Percentiles rank a stretch among this genome's conserved stretches.
phyloP scores from a whole-genome alignment of 2,888 invertebrate genomes.

The Ectemnius continuus region DNA sequence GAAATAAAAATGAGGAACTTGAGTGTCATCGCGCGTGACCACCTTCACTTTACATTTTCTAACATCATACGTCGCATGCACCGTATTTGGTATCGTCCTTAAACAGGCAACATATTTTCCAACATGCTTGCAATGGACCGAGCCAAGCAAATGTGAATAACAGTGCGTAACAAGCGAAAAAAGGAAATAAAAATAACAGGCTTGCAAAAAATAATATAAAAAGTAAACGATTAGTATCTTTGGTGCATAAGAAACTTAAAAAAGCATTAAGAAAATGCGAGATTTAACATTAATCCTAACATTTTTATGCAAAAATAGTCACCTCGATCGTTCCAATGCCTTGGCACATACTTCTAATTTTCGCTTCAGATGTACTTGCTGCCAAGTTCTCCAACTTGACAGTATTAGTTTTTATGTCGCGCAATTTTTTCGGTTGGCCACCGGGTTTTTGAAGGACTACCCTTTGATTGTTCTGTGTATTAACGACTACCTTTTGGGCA shows the following conservation, averaged over 20 bases:
- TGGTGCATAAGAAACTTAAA: neutral
- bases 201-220: neutral
- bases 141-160: neutral
- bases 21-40: too few relatives aligned
- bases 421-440: constrained; percentile 48
- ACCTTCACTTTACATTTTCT: too few relatives aligned
- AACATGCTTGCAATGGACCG: neutral
- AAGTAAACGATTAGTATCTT: neutral
- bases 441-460: constrained; percentile 63
- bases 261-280: neutral
- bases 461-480: constrained; percentile 62
- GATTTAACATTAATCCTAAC: constrained; percentile 1
- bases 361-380: constrained; percentile 78
- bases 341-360: constrained; percentile 79
- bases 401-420: constrained; percentile 73
- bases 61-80: too few relatives aligned
- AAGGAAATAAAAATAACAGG: neutral
- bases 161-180: neutral
- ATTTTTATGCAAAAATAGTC: constrained; percentile 70
- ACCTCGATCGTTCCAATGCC: constrained; percentile 79
- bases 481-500: constrained; percentile 55
- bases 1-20: too few relatives aligned
- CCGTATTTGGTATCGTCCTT: too few relatives aligned
- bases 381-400: constrained; percentile 79
- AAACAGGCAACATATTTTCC: too few relatives aligned